Evolutionary conservation across 2,888 invertebrate species (phyloP), one percentile per base, ranked within the genome.

Genomic region (Rugalucina vietnamica): DNA sequence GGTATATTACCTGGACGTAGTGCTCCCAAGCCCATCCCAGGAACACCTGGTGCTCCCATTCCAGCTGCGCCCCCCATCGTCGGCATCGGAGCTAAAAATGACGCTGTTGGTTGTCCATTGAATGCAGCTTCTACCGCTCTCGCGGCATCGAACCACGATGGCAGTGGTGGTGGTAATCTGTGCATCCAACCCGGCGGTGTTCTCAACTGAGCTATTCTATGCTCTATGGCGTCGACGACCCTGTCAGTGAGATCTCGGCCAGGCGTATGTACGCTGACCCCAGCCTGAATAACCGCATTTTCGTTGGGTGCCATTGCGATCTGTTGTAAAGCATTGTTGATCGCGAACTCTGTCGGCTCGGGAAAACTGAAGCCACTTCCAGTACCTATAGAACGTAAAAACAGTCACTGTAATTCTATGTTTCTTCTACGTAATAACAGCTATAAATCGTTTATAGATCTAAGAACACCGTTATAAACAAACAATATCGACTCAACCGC

Each of bases 281-380:
- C 87, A 5, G 87, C 82, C 12, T 71, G 29, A 0, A 73, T 80
- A 0, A 84, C 87, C 14, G 70, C 77, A 1, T 36, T 37, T 27
- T 87, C 87, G 10, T 80, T 87, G 37, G 49, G 49, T 3, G 87
- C 87, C 21, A 72, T 60, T 36, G 78, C 80, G n/a, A 87, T 82
- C 2, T 77, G n/a, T 10, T 74, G 73, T 4, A 87, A 54, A 0
- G 87, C 82, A 70, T 80, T 73, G 32, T 87, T 65, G 29, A 82
- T 75, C 57, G 78, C 72, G 49, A 82, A 73, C 0, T 87, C 87
- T 0, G 75, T 77, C 0, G 73, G 76, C 43, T 86, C 86, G 10
- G 65, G 50, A n/a, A n/a, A n/a, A n/a, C n/a, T n/a, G n/a, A n/a
- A n/a, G n/a, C n/a, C n/a, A n/a, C n/a, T n/a, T n/a, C n/a, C n/a